A percentile compares a stretch with the other conserved stretches of the same genome.
These are phyloP conservation scores for Vanessa cardui DNA, from an alignment of 2,888 invertebrate species.

Conservation along the genomic window DNA sequence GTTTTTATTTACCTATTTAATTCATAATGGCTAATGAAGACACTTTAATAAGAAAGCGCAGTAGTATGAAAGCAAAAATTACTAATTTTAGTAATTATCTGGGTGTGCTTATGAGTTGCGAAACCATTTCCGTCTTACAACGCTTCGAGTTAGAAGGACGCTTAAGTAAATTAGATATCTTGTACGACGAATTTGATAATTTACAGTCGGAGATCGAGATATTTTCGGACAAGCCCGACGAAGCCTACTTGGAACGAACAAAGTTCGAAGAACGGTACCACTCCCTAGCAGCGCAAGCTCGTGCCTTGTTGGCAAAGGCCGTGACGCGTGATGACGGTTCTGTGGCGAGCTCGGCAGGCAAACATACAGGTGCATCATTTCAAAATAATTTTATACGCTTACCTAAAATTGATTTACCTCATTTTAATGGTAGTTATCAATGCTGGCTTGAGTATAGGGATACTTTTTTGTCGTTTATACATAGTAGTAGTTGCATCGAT, in stretches of 20 bases:
- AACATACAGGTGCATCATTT: neutral
- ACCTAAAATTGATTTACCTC: neutral
- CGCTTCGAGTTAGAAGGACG: neutral
- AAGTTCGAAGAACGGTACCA: neutral
- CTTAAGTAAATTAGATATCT: neutral
- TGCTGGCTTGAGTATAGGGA: neutral
- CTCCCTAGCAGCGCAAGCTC: neutral
- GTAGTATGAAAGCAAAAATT: neutral
- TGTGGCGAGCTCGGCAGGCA: conserved; percentile 1
- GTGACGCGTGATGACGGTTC: neutral
- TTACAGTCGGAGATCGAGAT: conserved; percentile 1
- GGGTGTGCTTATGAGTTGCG: neutral
- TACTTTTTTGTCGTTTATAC: neutral
- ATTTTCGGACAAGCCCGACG: neutral
- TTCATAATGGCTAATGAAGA: conserved; percentile 17
- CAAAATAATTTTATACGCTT: neutral
- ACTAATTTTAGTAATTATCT: conserved; percentile 6
- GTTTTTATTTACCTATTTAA: neutral
- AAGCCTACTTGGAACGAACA: neutral
- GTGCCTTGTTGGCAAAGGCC: neutral
- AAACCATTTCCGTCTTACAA: neutral
- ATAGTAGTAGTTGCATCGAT: neutral
- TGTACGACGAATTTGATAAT: neutral
- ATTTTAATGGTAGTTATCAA: neutral
- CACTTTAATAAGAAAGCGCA: neutral